Conservation (phyloP, 2,797 vertebrate species). For the Lacerta viridis region DNA sequence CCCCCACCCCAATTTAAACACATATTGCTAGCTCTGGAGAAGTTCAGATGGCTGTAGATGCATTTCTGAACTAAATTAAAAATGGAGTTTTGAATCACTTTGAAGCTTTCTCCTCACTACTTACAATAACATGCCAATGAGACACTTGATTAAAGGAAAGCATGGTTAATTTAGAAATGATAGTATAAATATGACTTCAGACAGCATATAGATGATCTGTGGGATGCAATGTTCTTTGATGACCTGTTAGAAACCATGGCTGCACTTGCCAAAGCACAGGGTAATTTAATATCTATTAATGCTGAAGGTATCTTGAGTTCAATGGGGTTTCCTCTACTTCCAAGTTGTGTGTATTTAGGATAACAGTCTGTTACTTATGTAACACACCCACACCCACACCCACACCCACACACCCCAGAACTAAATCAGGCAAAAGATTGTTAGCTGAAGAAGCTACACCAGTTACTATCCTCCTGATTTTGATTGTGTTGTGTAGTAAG, state of each 20-base stretch:
- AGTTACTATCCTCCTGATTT: no score
- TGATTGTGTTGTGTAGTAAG: no score
- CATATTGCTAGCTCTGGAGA: constrained; percentile 12
- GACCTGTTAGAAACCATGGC: constrained; percentile 65
- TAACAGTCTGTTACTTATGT: constrained; percentile 21
- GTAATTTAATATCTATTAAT: constrained; percentile 64
- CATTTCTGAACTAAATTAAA: constrained; percentile 44
- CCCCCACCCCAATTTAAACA: not conserved
- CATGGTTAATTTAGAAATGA: constrained; percentile 64
- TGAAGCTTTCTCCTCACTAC: constrained; percentile 44
- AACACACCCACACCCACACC: no score
- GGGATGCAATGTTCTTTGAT: constrained; percentile 56
- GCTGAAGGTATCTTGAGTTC: constrained; percentile 55
- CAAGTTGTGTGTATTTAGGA: not conserved
- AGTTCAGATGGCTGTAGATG: constrained; percentile 15
- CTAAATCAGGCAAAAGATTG: no score
- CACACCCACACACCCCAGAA: no score
- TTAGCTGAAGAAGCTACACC: no score
- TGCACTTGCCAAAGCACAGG: constrained; percentile 52
- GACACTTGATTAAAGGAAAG: constrained; percentile 63
- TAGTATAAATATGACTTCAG: constrained; percentile 65
- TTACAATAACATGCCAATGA: constrained; percentile 56
- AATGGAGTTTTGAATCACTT: constrained; percentile 54
- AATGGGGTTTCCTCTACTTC: not conserved
- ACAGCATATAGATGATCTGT: constrained; percentile 54